A percentile compares a stretch with the other conserved stretches of the same genome.
These are phyloP conservation scores for Rallus crepitans DNA, from an alignment of 2,797 vertebrate species.

Conservation along the genomic window DNA sequence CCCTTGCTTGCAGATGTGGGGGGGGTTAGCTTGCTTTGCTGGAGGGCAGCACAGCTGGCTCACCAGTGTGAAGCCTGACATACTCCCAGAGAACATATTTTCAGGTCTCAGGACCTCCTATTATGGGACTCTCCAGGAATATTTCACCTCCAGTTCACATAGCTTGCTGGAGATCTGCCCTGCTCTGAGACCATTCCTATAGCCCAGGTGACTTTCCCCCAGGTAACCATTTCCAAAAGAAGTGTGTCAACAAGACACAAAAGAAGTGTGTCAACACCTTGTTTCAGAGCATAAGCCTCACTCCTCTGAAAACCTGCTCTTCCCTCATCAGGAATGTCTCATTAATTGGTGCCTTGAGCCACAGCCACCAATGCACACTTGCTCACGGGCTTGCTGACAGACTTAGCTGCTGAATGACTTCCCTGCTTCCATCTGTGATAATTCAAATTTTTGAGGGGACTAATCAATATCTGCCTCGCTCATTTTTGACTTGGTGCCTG, in stretches of 20 bases:
- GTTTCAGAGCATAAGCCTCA: not conserved
- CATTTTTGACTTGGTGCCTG: not conserved
- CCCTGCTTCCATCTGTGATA: not conserved
- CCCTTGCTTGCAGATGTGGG: not conserved
- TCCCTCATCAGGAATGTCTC: fast-evolving
- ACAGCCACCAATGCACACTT: not conserved
- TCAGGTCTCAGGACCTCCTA: not conserved
- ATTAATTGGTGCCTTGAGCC: not conserved
- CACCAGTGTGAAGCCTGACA: not conserved
- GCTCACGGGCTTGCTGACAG: not conserved
- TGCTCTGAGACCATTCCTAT: not conserved
- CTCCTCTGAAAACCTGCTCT: not conserved
- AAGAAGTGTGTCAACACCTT: not conserved
- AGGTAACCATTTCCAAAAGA: not conserved
- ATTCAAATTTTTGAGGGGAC: not conserved
- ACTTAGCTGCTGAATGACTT: not conserved
- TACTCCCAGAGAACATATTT: not conserved
- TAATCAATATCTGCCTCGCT: slow-evolving; percentile 26
- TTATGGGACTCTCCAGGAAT: not conserved
- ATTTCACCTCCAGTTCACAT: not conserved
- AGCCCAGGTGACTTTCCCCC: not conserved
- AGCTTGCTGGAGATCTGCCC: not conserved
- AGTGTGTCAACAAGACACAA: not conserved
- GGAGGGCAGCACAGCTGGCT: not conserved
- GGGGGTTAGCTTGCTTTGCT: not conserved